Evolutionary conservation across 2,888 invertebrate genomes (phyloP), one percentile per base, ranked within the genome.

Genomic region (Perizoma affinitatum): DNA sequence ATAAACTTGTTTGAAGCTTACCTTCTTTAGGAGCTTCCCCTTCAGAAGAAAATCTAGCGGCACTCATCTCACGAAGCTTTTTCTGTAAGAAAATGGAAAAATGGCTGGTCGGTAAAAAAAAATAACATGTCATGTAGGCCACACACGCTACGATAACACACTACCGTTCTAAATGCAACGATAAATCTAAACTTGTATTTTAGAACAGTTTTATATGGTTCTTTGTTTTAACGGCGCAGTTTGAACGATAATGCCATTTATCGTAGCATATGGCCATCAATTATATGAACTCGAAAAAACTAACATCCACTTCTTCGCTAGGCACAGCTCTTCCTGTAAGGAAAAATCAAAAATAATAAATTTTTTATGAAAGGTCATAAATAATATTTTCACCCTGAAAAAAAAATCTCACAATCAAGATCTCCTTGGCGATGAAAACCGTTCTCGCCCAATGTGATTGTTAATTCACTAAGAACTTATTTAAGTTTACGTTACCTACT

Each of bases 271-370:
- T 3, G 22, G 22, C 22, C 22, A 22, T 22, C 3, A 49, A 40
- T 6, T 4, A 38, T 48, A 36, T 9, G 5, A 34, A 34, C 38
- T 34, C 36, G 38, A 43, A 46, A 47, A 47, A 71, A 89, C 90
- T 89, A 89, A 90, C 90, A 72, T 90, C 82, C 0, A 88, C 67
- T 9, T 84, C 86, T n/a, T 81, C 83, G 41, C 66, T 76, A n/a
- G 74, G 75, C 4, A 54, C 60, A 0, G 84, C 68, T 72, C 76
- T 78, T 6, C 82, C 90, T 90, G 88, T 52, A 86, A 88, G 22
- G 22, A 22, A 66, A 38, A 38, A 38, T 38, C 5, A 38, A 38
- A 38, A 38, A 38, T 61, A 53, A 50, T 50, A 53, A n/a, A n/a
- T 11, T 33, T 22, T 2, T 22, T 22, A 22, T 22, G 22, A 22